phyloP scores from a whole-genome alignment of 2,113 vertebrate genomes.

The Caracal caracal region DNA sequence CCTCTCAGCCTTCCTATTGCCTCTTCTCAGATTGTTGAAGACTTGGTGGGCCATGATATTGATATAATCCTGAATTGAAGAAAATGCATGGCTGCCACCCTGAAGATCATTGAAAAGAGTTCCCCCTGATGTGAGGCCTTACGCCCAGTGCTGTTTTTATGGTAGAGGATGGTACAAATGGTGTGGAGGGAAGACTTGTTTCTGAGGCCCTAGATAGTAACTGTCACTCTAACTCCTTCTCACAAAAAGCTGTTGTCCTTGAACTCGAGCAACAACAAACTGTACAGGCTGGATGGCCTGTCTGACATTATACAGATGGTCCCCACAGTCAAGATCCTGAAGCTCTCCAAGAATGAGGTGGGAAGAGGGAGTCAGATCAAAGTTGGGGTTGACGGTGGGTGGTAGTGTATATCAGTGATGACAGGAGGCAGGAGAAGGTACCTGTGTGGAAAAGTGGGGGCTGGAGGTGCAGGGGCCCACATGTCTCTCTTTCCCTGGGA shows the following conservation, averaged over 20 bases:
- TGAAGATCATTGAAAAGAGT: conserved; percentile 89
- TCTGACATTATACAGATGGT: conserved; percentile 85
- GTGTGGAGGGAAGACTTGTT: background rate
- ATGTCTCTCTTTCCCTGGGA: background rate
- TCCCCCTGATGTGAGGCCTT: conserved; percentile 86
- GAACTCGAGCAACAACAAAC: conserved; percentile 89
- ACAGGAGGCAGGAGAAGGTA: background rate
- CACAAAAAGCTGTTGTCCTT: conserved; percentile 83
- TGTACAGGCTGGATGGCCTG: conserved; percentile 88
- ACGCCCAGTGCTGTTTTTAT: background rate
- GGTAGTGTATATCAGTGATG: background rate
- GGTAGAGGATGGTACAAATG: background rate
- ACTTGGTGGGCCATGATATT: conserved; percentile 86
- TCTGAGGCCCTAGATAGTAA: background rate
- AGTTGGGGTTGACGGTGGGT: background rate
- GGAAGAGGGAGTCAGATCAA: background rate
- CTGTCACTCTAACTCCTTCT: background rate
- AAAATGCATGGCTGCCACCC: conserved; percentile 58
- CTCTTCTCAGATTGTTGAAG: conserved; percentile 55
- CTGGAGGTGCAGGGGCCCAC: background rate
- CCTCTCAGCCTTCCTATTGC: background rate
- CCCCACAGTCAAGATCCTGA: conserved; percentile 88
- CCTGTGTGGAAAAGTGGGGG: background rate
- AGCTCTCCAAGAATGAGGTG: conserved; percentile 90
- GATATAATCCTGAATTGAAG: conserved; percentile 88